Base-by-base conservation (phyloP, 2,888 invertebrate genomes). In the Aporophyla lueneburgensis region DNA sequence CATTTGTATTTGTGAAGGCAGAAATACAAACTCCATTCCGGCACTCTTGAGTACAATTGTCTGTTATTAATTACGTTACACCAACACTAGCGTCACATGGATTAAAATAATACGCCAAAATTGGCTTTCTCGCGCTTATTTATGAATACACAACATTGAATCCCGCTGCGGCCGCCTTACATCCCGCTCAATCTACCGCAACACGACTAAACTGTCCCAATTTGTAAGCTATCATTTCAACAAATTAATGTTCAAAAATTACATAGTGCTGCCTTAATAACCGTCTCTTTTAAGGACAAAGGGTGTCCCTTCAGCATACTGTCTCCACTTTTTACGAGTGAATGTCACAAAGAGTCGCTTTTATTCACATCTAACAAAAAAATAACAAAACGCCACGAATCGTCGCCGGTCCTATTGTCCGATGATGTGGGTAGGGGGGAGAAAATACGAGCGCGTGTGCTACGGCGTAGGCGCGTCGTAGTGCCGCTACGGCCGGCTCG, bases 401-500 rank as follows among this genome's bases (percentile, higher is more conserved):
- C 93, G 93, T 91, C 93, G 94, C 92, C 94, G 93, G 93, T 91
- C 89, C 93, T 94, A 93, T 94, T 94, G 94, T 94, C 92, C 93
- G 92, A 90, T 89, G 91, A 90, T 90, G 91, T 87, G 87, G 91
- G 89, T 91, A 88, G 88, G 89, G 86, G 87, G 85, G 84, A n/a
- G 59, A 76, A n/a, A 86, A 86, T 80, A 76, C 87, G 88, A 89
- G 88, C 89, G 86, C 85, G 84, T 78, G 68, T 76, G 87, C 95
- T 94, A 94, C 95, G 94, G 83, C 94, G 95, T 94, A 94, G 93
- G 87, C 90, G 88, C 95, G 96, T 95, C 93, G 95, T 94, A 94
- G 93, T 89, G 87, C 89, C 90, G 92, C 94, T 94, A 94, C 94
- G 93, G 86, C 90, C 93, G 94, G 94, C 93, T 95, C 93, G 92